Conservation (phyloP, 1,140 invertebrate genomes). For the Melipona quadrifasciata region DNA sequence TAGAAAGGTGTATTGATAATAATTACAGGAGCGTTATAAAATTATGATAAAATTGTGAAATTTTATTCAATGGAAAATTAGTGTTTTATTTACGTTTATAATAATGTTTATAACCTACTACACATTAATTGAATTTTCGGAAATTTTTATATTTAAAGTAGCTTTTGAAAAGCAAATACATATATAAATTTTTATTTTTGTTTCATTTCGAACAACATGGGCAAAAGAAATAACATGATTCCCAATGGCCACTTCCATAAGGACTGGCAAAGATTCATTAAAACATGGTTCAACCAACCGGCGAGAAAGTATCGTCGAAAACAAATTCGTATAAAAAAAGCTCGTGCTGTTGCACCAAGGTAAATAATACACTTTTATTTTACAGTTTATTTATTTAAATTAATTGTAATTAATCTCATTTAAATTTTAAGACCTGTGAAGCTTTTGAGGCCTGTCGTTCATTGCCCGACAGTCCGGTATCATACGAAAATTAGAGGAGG, state of each 20-base stretch:
- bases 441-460: slow-evolving; percentile 92
- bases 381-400: background rate
- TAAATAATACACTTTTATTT: slow-evolving; percentile 80
- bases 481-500: slow-evolving; percentile 95
- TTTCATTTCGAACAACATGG: slow-evolving; percentile 64
- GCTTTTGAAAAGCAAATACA: background rate
- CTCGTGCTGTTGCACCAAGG: slow-evolving; percentile 93
- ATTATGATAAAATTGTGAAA: background rate
- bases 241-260: slow-evolving; percentile 99
- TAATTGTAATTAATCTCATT: slow-evolving; percentile 1
- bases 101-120: slow-evolving; percentile 4
- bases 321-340: slow-evolving; percentile 94
- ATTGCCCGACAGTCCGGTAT: slow-evolving; percentile 96
- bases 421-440: slow-evolving; percentile 72
- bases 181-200: background rate
- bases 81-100: background rate
- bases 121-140: background rate
- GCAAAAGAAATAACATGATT: slow-evolving; percentile 99
- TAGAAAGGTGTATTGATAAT: background rate
- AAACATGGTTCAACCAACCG: slow-evolving; percentile 99
- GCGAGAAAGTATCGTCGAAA: slow-evolving; percentile 95
- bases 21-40: background rate
- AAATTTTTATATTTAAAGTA: background rate
- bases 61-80: background rate
- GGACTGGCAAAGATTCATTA: slow-evolving; percentile 99